phyloP scores from a whole-genome alignment of 2,113 vertebrate genomes.

The Toxotes jaculatrix region DNA sequence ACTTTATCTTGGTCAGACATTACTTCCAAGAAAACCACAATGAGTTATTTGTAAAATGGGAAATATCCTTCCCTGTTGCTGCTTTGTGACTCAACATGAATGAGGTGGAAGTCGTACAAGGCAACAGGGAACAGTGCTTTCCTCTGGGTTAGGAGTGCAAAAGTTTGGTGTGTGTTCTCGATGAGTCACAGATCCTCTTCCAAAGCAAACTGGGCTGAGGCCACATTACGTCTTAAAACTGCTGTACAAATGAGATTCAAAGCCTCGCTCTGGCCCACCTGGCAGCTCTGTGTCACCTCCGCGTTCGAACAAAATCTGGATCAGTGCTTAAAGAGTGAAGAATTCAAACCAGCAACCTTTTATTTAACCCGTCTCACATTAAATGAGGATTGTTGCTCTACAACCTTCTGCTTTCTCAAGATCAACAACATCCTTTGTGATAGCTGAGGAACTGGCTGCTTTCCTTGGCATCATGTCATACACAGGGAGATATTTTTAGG shows the following conservation, averaged over 20 bases:
- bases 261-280: slow-evolving; percentile 33
- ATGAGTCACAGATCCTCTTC: slow-evolving; percentile 75
- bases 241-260: slow-evolving; percentile 43
- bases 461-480: slow-evolving; percentile 61
- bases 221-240: slow-evolving; percentile 50
- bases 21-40: slow-evolving; percentile 77
- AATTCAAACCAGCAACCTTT: slow-evolving; percentile 36
- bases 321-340: slow-evolving; percentile 45
- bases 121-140: slow-evolving; percentile 74
- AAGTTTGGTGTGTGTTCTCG: slow-evolving; percentile 65
- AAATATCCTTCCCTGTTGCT: slow-evolving; percentile 68
- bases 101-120: slow-evolving; percentile 72
- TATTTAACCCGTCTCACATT: slow-evolving; percentile 25
- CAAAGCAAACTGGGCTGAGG: slow-evolving; percentile 58
- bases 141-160: slow-evolving; percentile 69
- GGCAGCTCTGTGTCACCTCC: slow-evolving; percentile 47
- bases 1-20: slow-evolving; percentile 75
- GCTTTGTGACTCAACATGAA: slow-evolving; percentile 80
- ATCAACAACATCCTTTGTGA: slow-evolving; percentile 67
- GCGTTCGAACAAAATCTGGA: slow-evolving; percentile 45
- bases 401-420: slow-evolving; percentile 10
- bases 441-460: slow-evolving; percentile 58
- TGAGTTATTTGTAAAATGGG: slow-evolving; percentile 80
- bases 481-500: slow-evolving; percentile 74
- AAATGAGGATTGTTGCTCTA: slow-evolving; percentile 36